phyloP scores from a whole-genome alignment of 2,113 vertebrate species.

The Camelus bactrianus region DNA sequence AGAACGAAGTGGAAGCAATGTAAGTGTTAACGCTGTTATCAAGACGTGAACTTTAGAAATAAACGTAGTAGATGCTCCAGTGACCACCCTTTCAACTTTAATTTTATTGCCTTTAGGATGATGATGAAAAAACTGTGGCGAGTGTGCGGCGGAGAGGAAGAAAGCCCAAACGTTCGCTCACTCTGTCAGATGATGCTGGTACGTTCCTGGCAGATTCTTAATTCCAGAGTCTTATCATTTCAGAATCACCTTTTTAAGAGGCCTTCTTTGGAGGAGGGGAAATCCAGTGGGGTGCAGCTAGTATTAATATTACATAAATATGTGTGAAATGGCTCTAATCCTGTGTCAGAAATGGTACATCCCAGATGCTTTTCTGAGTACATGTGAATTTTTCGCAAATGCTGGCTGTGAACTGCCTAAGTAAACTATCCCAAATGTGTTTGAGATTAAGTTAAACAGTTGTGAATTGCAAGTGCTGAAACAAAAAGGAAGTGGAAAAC shows the following conservation, averaged over 20 bases:
- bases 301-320: constrained; percentile 85
- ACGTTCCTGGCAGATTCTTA: constrained; percentile 25
- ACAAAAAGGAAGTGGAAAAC: constrained; percentile 86
- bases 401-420: constrained; percentile 84
- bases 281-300: constrained; percentile 78
- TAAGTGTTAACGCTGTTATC: constrained; percentile 81
- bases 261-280: constrained; percentile 75
- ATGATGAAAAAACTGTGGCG: constrained; percentile 79
- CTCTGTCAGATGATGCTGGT: constrained; percentile 90
- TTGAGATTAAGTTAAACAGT: constrained; percentile 88
- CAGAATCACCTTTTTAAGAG: constrained; percentile 72
- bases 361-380: constrained; percentile 86
- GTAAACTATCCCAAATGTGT: constrained; percentile 87
- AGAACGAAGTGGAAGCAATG: constrained; percentile 70
- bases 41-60: not conserved
- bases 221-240: not conserved
- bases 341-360: constrained; percentile 87
- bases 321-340: constrained; percentile 86
- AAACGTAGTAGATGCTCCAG: not conserved
- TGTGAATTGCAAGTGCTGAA: constrained; percentile 82
- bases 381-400: constrained; percentile 81
- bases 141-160: constrained; percentile 85
- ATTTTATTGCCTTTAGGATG: constrained; percentile 78
- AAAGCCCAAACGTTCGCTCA: constrained; percentile 83
- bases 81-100: not conserved